A percentile compares a stretch with the other conserved stretches of the same genome.
These are phyloP conservation scores for Ormyrus thymus DNA, from an alignment of 2,888 invertebrate genomes.

Conservation along the genomic window DNA sequence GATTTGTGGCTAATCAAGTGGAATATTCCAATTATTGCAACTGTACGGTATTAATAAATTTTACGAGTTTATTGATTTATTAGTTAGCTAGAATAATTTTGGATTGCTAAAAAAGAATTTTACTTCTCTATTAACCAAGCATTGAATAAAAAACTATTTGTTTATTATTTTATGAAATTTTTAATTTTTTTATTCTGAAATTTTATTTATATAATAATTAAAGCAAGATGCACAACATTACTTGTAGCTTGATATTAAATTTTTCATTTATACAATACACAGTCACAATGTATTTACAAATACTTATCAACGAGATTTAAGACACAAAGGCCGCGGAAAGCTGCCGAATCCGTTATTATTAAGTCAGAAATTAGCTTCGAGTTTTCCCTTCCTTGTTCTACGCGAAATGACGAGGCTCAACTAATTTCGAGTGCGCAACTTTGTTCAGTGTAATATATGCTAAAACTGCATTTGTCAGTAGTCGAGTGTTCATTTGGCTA, in stretches of 20 bases:
- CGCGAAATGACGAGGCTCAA: conserved; percentile 32
- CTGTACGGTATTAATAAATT: no score
- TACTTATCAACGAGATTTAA: conserved; percentile 27
- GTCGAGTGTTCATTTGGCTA: conserved; percentile 61
- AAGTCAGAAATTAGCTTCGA: conserved; percentile 10
- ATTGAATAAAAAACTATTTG: no score
- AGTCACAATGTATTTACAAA: conserved; percentile 4
- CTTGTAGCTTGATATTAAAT: conserved; percentile 8
- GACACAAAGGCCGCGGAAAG: not conserved
- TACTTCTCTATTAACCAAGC: no score
- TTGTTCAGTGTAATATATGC: conserved; percentile 47
- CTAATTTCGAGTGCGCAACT: conserved; percentile 45
- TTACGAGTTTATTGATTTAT: no score
- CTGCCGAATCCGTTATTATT: conserved; percentile 35
- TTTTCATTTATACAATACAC: conserved; percentile 11
- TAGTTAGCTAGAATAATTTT: no score
- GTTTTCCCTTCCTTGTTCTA: conserved; percentile 2
- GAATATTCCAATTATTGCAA: no score
- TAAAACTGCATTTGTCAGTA: conserved; percentile 47
- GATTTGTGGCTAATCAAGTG: no score
- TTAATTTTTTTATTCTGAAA: no score
- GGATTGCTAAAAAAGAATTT: no score
- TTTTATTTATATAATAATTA: no score
- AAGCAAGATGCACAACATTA: no score
- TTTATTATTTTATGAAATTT: no score